Evolutionary conservation across 1,140 invertebrate genomes (phyloP).

Genomic region (Drosophila lacteicornis): DNA sequence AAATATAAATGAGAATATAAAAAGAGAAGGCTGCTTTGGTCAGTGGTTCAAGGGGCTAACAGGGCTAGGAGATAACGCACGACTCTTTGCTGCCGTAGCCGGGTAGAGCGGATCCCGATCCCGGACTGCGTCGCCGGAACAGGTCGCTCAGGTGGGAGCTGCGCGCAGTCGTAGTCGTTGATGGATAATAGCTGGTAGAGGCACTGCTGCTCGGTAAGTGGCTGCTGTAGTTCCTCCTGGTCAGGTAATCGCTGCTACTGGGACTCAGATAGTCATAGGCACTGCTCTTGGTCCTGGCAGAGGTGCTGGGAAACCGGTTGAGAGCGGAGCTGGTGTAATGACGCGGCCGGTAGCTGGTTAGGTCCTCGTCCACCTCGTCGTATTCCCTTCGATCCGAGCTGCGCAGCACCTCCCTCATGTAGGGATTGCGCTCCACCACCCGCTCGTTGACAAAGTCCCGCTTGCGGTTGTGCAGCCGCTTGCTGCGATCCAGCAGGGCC

Average conservation of each 20-base stretch:
- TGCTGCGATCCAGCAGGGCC: slow-evolving; percentile 76
- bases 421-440: slow-evolving; percentile 81
- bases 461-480: slow-evolving; percentile 76
- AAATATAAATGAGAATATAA: slow-evolving; percentile 45
- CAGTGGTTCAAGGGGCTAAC: slow-evolving; percentile 29
- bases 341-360: slow-evolving; percentile 61
- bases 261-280: slow-evolving; percentile 65
- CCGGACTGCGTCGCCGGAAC: slow-evolving; percentile 68
- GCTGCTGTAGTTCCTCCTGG: slow-evolving; percentile 46
- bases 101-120: slow-evolving; percentile 44
- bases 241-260: slow-evolving; percentile 44
- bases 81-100: slow-evolving; percentile 75
- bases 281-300: slow-evolving; percentile 40
- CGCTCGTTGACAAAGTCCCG: slow-evolving; percentile 82
- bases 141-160: slow-evolving; percentile 70
- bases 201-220: slow-evolving; percentile 16
- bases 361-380: slow-evolving; percentile 55
- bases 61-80: slow-evolving; percentile 79
- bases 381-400: slow-evolving; percentile 56
- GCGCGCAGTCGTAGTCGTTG: slow-evolving; percentile 28
- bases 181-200: slow-evolving; percentile 44
- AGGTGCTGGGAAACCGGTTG: slow-evolving; percentile 69
- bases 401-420: slow-evolving; percentile 74
- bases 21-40: slow-evolving; percentile 64
- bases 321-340: slow-evolving; percentile 48